Evolutionary conservation across 2,888 invertebrate genomes (phyloP), one percentile per base, ranked within the genome.

Genomic region (Zonitis immaculata): DNA sequence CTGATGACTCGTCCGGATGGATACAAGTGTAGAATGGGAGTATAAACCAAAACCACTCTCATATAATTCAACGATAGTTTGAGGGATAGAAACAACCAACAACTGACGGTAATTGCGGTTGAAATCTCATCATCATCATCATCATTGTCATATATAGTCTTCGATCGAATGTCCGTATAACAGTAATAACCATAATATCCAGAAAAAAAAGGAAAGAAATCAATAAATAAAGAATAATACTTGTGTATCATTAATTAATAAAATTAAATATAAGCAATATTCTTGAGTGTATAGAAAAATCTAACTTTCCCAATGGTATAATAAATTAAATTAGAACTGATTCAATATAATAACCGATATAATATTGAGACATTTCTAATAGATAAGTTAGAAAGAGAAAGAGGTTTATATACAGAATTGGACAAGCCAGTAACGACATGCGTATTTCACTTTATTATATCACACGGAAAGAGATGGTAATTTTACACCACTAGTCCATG

Each of bases 291-390:
- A 30, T 43, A 45, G 8, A 51, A 51, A 51, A 54, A 51, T 50
- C 46, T 47, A 48, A 44, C 12, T 12, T 32, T 32, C 32, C 27
- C 27, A 22, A 12, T 28, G 49, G 47, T 47, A 52, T 61, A 55
- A 66, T 66, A 66, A 66, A 66, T 63, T 65, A 63, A 58, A 58
- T 60, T 59, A 62, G 61, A 65, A 66, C 66, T 65, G 65, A 66
- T 67, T 66, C 63, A 59, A 63, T n/a, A n/a, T 63, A 63, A 63
- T 64, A 66, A 65, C 65, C 62, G 60, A 65, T 58, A 58, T 62
- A 60, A 62, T 44, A 44, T 45, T 49, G 52, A 27, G 35, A 8
- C 16, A 16, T 35, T 35, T 18, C 35, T 16, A 35, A 7, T 35
- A 16, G 9, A 16, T 35, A 35, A 35, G 35, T 35, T 7, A 3